Conservation (phyloP, 30 jellyfish, hydroid and myxozoan species). For the Aurelia coerulea region DNA sequence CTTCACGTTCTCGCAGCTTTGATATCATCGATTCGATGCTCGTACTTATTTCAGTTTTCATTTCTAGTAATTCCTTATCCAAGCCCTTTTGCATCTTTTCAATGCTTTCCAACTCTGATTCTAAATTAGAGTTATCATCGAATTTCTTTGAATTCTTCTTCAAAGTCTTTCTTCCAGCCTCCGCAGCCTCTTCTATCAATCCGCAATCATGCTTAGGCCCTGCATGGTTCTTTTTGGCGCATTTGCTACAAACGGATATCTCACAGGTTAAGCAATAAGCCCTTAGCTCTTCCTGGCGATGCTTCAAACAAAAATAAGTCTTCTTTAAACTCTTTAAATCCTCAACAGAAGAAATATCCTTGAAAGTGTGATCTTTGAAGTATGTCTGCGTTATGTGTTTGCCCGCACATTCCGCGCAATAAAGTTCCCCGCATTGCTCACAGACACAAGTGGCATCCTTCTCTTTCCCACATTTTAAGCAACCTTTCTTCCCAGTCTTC, state of each 20-base stretch:
- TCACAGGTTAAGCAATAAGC: constrained; percentile 80
- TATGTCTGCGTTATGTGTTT: constrained; percentile 59
- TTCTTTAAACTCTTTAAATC: constrained; percentile 53
- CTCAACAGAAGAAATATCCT: constrained; percentile 43
- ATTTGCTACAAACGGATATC: constrained; percentile 73
- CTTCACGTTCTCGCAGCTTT: constrained; percentile 66
- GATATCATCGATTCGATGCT: constrained; percentile 74
- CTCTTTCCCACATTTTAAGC: constrained; percentile 67
- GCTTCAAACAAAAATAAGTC: constrained; percentile 86
- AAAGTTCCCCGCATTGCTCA: constrained; percentile 81
- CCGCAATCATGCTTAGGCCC: constrained; percentile 83
- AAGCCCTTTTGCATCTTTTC: constrained; percentile 62
- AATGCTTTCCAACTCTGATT: constrained; percentile 59
- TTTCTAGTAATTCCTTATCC: constrained; percentile 73
- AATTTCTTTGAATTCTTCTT: constrained; percentile 42
- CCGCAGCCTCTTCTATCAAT: constrained; percentile 76
- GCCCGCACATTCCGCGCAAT: constrained; percentile 79
- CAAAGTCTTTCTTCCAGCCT: constrained; percentile 59
- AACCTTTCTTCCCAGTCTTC: constrained; percentile 29
- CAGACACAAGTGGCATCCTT: constrained; percentile 68
- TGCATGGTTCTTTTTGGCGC: constrained; percentile 78
- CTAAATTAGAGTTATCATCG: constrained; percentile 57
- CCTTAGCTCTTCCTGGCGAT: constrained; percentile 66
- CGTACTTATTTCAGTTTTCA: constrained; percentile 57
- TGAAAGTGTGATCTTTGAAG: constrained; percentile 61